Evolutionary conservation across 2,888 invertebrate species (phyloP).

Genomic region (Sabellastarte sp.): DNA sequence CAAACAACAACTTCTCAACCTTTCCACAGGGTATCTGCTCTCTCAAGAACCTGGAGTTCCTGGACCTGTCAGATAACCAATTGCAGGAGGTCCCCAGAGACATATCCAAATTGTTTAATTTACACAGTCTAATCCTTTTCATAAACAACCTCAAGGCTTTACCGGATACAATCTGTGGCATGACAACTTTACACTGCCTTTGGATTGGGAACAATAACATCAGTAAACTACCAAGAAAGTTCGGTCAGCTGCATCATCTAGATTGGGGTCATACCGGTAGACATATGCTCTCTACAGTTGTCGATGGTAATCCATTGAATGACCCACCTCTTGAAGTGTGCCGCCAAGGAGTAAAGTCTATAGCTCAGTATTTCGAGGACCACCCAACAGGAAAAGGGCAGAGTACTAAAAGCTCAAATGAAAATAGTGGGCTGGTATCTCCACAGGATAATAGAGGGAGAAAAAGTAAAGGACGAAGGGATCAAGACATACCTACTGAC

Average conservation of each 20-base stretch:
- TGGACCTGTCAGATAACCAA: conserved; percentile 59
- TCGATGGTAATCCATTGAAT: conserved; percentile 52
- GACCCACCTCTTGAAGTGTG: conserved; percentile 57
- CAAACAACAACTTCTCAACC: conserved; percentile 57
- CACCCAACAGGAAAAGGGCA: too few relatives aligned
- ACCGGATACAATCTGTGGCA: conserved; percentile 51
- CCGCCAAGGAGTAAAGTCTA: conserved; percentile 49
- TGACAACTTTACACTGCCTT: conserved; percentile 55
- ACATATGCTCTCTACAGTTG: conserved; percentile 46
- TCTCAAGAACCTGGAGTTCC: conserved; percentile 42
- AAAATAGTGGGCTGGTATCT: too few relatives aligned
- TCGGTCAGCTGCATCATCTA: conserved; percentile 46
- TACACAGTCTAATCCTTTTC: conserved; percentile 55
- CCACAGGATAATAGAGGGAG: too few relatives aligned
- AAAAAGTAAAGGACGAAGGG: too few relatives aligned
- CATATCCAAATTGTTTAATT: conserved; percentile 50
- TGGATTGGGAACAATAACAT: conserved; percentile 60
- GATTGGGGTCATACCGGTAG: conserved; percentile 55
- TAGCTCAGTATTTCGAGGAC: conserved; percentile 43
- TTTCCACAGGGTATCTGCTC: conserved; percentile 52
- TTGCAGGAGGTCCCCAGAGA: conserved; percentile 43
- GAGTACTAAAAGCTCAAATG: too few relatives aligned
- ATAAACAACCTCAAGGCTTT: conserved; percentile 53
- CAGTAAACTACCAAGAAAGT: conserved; percentile 44
- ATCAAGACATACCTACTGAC: too few relatives aligned